Evolutionary conservation across 2,113 vertebrate species (phyloP).

Genomic region (Trematocara nigrifrons): DNA sequence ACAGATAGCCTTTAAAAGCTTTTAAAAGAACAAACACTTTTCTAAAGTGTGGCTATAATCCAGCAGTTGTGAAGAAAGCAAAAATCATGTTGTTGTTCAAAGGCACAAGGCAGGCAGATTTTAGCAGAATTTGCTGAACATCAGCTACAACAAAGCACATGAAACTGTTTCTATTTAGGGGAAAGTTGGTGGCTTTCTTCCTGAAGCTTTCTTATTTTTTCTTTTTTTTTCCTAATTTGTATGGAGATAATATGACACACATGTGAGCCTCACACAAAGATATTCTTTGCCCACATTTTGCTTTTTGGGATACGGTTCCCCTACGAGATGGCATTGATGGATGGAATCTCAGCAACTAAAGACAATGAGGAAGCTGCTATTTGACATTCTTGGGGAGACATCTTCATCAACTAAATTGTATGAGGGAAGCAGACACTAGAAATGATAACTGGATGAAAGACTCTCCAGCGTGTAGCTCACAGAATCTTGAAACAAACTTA

Average conservation of each 20-base stretch:
- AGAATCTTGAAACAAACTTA: not conserved
- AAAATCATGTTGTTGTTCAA: not conserved
- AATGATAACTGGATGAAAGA: not conserved
- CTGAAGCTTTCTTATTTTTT: not conserved
- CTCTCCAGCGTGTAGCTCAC: not conserved
- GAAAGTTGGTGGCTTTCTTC: not conserved
- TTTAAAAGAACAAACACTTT: not conserved
- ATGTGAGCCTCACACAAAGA: not conserved
- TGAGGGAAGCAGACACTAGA: not conserved
- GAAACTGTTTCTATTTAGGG: not conserved
- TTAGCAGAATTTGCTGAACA: not conserved
- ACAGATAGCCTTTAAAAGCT: not conserved
- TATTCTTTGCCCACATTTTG: not conserved
- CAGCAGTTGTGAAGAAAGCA: not conserved
- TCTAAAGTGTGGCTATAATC: not conserved
- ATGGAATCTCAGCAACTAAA: not conserved
- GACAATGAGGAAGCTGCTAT: not conserved
- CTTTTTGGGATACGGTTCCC: not conserved
- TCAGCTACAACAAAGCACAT: not conserved
- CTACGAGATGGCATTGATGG: not conserved
- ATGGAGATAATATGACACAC: not conserved
- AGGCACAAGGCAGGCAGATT: not conserved
- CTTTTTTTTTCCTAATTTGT: not conserved
- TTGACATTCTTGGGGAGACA: not conserved
- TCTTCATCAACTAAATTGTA: not conserved